A percentile compares a stretch with the other conserved stretches of the same genome.
Evolutionary conservation across 1,140 invertebrate species (phyloP).

Genomic region (Zaprionus inermis): DNA sequence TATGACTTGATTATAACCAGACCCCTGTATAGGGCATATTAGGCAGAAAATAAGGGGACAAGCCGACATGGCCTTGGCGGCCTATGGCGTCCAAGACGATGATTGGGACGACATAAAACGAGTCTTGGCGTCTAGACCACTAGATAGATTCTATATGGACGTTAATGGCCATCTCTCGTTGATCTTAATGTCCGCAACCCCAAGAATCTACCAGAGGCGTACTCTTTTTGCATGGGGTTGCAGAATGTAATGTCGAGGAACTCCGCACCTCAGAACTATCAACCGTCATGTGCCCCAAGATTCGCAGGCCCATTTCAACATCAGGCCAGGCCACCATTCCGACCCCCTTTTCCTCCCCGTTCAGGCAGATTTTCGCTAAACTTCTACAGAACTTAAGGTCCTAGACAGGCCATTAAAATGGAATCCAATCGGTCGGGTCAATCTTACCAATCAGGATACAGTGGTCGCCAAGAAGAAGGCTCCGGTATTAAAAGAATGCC

Average conservation of each 20-base stretch:
- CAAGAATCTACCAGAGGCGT: too few species aligned
- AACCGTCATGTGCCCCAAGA: not conserved
- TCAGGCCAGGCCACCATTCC: not conserved
- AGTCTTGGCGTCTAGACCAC: not conserved
- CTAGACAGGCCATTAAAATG: not conserved
- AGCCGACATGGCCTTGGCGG: conserved; percentile 1
- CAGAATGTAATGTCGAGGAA: not conserved
- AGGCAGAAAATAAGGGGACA: conserved; percentile 16
- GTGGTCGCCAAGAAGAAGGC: not conserved
- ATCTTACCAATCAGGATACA: not conserved
- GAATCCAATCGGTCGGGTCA: not conserved
- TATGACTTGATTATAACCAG: not conserved
- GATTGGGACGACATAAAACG: conserved; percentile 19
- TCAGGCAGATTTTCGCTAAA: not conserved
- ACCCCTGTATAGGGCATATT: conserved; percentile 17
- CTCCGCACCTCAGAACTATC: not conserved
- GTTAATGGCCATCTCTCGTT: too few species aligned
- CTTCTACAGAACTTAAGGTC: not conserved
- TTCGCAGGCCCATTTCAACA: not conserved
- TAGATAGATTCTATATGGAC: too few species aligned
- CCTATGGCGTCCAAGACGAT: conserved; percentile 12
- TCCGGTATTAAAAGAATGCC: not conserved
- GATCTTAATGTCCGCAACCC: too few species aligned
- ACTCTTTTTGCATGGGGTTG: not conserved
- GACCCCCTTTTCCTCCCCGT: not conserved